phyloP scores from a whole-genome alignment of 1,140 invertebrate genomes.

The Holcopasites calliopsidis region DNA sequence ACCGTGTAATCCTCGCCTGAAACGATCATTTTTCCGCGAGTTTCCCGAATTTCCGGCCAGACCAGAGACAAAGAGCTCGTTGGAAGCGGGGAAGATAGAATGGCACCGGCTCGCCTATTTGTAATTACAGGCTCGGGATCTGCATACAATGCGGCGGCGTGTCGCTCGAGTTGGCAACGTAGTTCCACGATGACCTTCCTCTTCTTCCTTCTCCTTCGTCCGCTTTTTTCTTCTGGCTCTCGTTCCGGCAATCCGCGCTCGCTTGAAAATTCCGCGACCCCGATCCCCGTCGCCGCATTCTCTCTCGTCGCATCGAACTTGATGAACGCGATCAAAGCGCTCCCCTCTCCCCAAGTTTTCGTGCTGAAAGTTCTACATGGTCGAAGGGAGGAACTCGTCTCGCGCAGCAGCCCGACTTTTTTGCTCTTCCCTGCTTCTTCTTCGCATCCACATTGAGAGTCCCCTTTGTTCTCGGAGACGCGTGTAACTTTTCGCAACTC shows the following conservation, averaged over 20 bases:
- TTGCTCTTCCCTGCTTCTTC: background rate
- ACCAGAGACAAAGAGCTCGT: no score
- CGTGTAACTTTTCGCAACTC: no score
- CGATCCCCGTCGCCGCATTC: constrained; percentile 6
- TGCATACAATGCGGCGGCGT: constrained; percentile 68
- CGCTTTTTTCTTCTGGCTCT: constrained; percentile 44
- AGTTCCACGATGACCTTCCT: constrained; percentile 55
- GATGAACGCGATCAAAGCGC: constrained; percentile 18
- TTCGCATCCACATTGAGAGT: background rate
- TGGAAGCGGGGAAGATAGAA: background rate
- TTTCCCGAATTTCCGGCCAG: background rate
- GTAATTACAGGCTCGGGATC: constrained; percentile 62
- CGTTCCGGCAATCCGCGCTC: constrained; percentile 36
- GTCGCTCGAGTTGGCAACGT: constrained; percentile 51
- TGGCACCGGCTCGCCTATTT: constrained; percentile 55
- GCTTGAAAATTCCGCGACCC: constrained; percentile 35
- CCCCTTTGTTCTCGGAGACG: constrained; percentile 10
- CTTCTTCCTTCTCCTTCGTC: constrained; percentile 38
- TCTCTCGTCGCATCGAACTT: constrained; percentile 16
- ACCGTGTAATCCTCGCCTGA: no score
- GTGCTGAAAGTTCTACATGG: background rate
- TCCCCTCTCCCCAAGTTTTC: background rate
- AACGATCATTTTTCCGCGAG: no score
- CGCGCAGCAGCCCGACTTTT: background rate
- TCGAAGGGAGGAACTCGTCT: no score